Base-by-base conservation (phyloP, 2,888 invertebrate genomes). In the Lomographa bimaculata region DNA sequence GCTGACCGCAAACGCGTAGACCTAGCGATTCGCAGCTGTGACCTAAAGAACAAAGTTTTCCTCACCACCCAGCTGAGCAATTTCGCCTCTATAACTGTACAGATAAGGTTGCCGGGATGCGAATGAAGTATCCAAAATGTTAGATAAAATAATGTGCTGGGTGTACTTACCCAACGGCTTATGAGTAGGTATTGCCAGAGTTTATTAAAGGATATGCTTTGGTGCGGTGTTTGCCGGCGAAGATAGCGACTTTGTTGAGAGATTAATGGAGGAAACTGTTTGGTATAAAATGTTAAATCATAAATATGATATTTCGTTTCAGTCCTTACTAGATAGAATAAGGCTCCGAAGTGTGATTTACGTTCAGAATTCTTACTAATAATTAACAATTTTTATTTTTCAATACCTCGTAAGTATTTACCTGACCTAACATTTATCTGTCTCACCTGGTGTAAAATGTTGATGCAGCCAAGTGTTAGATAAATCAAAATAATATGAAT, bases 21-120 rank as follows among this genome's bases (percentile, higher is more conserved):
- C 71, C 74, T 66, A 71, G 67, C 60, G 58, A 59, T 63, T 66
- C 66, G 44, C 81, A 80, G 78, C 74, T 80, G 80, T 53, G 78
- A 55, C 79, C 59, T 24, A 16, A 12, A 29, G 8, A 8, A 36
- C 28, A 12, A 32, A 32, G 20, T 24, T 28, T 14, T 23, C 24
- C 9, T 14, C 3, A 11, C 35, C 10, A 10, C 4, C 12, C 7
- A n/a, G 17, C 6, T 18, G 7, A 5, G 3, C 28, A 42, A 18
- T 29, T 27, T 26, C n/a, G 16, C 38, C 24, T 30, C 10, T 43
- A 28, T 18, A 1, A 0, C 30, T 4, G 5, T 27, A 27, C 5
- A 1, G 2, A 11, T 17, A 20, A 11, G 9, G 26, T 7, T 0
- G 8, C 20, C 30, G 36, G 29, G 24, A 1, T 9, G 30, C 12